Evolutionary conservation across 1,140 invertebrate genomes (phyloP).

Genomic region (Araneus ventricosus): DNA sequence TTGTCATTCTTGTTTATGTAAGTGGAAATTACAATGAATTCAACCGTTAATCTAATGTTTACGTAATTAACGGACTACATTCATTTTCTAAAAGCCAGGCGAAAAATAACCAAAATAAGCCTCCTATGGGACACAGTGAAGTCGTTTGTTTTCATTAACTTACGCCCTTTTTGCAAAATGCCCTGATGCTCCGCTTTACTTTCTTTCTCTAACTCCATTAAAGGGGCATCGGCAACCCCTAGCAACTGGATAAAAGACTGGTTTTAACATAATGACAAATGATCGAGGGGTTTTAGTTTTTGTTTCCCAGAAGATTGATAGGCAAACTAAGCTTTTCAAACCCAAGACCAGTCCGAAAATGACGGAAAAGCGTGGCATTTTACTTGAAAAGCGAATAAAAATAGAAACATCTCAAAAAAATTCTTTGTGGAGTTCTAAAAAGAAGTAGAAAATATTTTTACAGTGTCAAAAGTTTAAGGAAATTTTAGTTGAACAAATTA

Average conservation of each 20-base stretch:
- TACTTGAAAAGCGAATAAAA: background rate
- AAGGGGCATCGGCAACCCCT: background rate
- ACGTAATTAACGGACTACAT: background rate
- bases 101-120: background rate
- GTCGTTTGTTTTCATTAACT: constrained; percentile 28
- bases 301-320: background rate
- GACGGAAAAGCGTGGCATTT: background rate
- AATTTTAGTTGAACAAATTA: too few relatives aligned
- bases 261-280: constrained; percentile 17
- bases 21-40: background rate
- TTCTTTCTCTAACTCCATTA: background rate
- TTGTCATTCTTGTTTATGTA: background rate
- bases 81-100: background rate
- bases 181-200: background rate
- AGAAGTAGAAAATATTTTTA: background rate
- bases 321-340: background rate
- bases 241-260: background rate
- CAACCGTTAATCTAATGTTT: constrained; percentile 19
- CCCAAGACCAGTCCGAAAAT: background rate
- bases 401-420: background rate
- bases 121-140: background rate
- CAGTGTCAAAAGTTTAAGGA: too few relatives aligned
- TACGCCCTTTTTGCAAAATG: background rate
- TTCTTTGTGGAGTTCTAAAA: background rate
- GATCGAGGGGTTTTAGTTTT: background rate